phyloP scores from a whole-genome alignment of 2,888 invertebrate genomes.

The Drosophila demipolita region DNA sequence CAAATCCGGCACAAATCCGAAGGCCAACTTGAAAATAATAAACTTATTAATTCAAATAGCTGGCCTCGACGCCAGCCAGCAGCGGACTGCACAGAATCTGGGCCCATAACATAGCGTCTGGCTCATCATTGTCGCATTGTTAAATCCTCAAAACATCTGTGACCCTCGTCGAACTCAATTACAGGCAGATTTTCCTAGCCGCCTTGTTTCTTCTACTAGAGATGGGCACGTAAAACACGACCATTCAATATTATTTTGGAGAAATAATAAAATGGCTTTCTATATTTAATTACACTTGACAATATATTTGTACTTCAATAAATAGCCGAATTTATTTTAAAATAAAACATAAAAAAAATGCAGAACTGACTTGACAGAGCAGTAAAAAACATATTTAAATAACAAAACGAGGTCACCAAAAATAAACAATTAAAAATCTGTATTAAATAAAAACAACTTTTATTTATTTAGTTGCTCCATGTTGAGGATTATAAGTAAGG shows the following conservation, averaged over 20 bases:
- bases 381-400: not conserved
- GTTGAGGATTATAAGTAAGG: not conserved
- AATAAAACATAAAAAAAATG: not conserved
- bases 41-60: slow-evolving; percentile 74
- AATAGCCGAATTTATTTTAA: not conserved
- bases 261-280: not conserved
- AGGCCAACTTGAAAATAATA: slow-evolving; percentile 66
- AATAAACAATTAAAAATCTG: not conserved
- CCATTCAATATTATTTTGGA: not conserved
- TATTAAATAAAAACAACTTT: not conserved
- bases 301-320: not conserved
- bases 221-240: slow-evolving; percentile 19
- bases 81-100: slow-evolving; percentile 33
- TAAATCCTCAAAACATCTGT: slow-evolving; percentile 64
- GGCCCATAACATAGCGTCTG: slow-evolving; percentile 15
- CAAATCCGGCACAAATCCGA: slow-evolving; percentile 65
- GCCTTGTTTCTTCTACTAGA: slow-evolving; percentile 6
- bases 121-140: slow-evolving; percentile 70
- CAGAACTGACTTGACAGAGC: not conserved
- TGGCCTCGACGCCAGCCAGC: slow-evolving; percentile 33
- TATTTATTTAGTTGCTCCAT: not conserved
- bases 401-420: too few species aligned
- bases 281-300: not conserved
- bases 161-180: slow-evolving; percentile 61
- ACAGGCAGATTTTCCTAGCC: slow-evolving; percentile 48